phyloP scores from a whole-genome alignment of 2,888 invertebrate species.

The Autographa gamma region DNA sequence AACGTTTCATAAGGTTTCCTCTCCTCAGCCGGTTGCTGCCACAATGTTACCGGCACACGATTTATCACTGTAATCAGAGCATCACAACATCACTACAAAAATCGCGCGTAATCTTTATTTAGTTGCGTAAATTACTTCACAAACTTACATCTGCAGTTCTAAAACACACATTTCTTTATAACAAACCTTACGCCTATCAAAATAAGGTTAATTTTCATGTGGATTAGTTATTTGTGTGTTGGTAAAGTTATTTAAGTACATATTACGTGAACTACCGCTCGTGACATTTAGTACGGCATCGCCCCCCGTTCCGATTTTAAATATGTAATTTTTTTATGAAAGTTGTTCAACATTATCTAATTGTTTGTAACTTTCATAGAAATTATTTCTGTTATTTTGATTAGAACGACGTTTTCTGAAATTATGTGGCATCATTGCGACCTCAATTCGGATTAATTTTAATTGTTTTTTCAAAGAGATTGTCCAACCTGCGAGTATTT shows the following conservation, averaged over 20 bases:
- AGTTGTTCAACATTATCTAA: constrained; percentile 36
- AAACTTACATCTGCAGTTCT: constrained; percentile 13
- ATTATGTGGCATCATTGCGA: constrained; percentile 13
- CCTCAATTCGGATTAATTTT: constrained; percentile 31
- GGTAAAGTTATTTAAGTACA: background rate
- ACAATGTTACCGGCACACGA: constrained; percentile 42
- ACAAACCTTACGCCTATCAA: constrained; percentile 1
- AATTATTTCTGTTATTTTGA: constrained; percentile 30
- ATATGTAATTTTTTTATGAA: constrained; percentile 25
- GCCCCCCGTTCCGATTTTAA: constrained; percentile 8
- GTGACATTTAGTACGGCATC: constrained; percentile 38
- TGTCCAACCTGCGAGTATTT: background rate
- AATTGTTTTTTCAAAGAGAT: constrained; percentile 32
- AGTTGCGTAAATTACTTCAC: constrained; percentile 43
- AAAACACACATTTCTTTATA: background rate
- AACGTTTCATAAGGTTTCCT: constrained; percentile 11
- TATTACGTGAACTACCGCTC: constrained; percentile 25
- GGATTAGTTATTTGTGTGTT: background rate
- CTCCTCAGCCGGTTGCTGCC: constrained; percentile 9
- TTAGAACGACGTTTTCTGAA: constrained; percentile 16
- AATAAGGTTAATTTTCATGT: background rate
- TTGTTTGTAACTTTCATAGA: constrained; percentile 41
- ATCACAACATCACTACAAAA: constrained; percentile 51
- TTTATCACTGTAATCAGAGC: constrained; percentile 62
- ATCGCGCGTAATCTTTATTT: constrained; percentile 37